A percentile compares a stretch with the other conserved stretches of the same genome.
These are phyloP conservation scores for Drosophila flavopinicola DNA, from an alignment of 2,888 invertebrate species.

Conservation along the genomic window DNA sequence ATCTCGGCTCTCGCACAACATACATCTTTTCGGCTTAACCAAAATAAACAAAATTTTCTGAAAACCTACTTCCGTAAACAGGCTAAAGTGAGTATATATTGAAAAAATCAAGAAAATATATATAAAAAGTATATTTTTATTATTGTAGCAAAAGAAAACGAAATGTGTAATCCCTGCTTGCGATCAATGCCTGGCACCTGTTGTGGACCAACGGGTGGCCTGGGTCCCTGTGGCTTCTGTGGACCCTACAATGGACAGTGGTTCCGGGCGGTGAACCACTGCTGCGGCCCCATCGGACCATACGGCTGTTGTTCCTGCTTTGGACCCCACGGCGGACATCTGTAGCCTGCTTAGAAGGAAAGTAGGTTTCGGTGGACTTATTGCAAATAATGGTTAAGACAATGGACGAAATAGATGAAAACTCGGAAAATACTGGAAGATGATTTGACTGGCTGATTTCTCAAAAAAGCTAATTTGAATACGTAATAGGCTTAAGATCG, in stretches of 20 bases:
- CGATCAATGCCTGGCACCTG: conserved; percentile 68
- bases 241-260: conserved; percentile 72
- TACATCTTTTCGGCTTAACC: conserved; percentile 42
- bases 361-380: conserved; percentile 39
- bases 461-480: neutral
- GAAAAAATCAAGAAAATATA: neutral
- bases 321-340: conserved; percentile 63
- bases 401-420: conserved; percentile 2
- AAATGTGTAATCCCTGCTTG: conserved; percentile 67
- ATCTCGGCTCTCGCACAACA: conserved; percentile 26
- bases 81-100: conserved; percentile 51
- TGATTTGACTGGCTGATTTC: neutral
- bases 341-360: conserved; percentile 67
- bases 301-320: conserved; percentile 68
- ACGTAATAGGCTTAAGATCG: conserved; percentile 2
- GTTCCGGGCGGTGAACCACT: conserved; percentile 66
- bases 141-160: neutral
- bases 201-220: conserved; percentile 70
- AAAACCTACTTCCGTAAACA: conserved; percentile 63
- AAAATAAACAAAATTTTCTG: conserved; percentile 25
- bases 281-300: conserved; percentile 68
- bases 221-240: conserved; percentile 66
- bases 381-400: neutral
- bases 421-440: neutral
- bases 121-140: neutral